Percentiles rank a stretch among this genome's conserved stretches.
phyloP scores from a whole-genome alignment of 2,797 vertebrate species.

The Phataginus tricuspis region DNA sequence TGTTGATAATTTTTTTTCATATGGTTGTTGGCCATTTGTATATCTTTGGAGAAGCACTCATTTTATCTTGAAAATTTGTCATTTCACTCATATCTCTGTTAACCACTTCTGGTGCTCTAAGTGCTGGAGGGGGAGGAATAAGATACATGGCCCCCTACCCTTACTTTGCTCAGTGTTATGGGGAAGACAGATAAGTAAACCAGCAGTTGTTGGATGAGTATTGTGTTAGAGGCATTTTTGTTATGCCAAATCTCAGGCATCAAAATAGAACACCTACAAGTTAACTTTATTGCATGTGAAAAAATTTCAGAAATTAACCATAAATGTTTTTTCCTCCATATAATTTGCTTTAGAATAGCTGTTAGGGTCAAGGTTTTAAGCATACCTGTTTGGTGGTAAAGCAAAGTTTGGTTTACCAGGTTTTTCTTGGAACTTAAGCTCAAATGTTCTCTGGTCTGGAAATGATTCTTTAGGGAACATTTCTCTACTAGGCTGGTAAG shows the following conservation, averaged over 20 bases:
- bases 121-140: slow-evolving; percentile 30
- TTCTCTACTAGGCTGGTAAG: slow-evolving; percentile 21
- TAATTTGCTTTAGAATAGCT: slow-evolving; percentile 23
- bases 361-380: neutral
- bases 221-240: neutral
- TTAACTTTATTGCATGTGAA: neutral
- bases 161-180: neutral
- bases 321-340: neutral
- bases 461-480: slow-evolving; percentile 33
- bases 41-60: neutral
- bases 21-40: neutral
- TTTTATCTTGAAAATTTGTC: neutral
- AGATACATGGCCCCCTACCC: neutral
- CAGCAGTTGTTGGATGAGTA: neutral
- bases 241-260: neutral
- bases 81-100: neutral
- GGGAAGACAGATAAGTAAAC: neutral
- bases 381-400: neutral
- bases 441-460: neutral
- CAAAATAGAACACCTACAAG: neutral
- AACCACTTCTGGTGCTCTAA: neutral
- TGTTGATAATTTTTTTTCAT: neutral
- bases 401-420: neutral
- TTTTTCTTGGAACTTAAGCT: slow-evolving; percentile 26
- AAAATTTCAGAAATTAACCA: neutral